Base-by-base conservation (phyloP, 2,888 invertebrate genomes). In the Euproctis similis region DNA sequence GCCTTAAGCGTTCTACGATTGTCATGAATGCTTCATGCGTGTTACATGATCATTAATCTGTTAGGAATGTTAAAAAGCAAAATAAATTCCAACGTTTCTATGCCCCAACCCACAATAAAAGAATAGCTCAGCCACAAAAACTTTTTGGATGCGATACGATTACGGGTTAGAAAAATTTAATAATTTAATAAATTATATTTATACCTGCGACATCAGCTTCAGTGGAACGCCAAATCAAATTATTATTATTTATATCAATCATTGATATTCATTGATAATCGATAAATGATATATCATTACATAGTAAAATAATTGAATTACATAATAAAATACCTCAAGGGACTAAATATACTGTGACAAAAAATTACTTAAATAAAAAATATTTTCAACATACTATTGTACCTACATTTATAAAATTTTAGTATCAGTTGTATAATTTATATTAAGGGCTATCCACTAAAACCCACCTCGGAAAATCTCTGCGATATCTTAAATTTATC, bases 401-500 rank as follows among this genome's bases (percentile, higher is more conserved):
- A 19, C 8, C 19, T n/a, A n/a, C n/a, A 14, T 14, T 3, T 14
- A 14, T 14, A n/a, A n/a, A 19, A 19, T n/a, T n/a, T n/a, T n/a
- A n/a, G n/a, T n/a, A n/a, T n/a, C n/a, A n/a, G n/a, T n/a, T n/a
- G n/a, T n/a, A n/a, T n/a, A n/a, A n/a, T n/a, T n/a, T n/a, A n/a
- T n/a, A 16, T 4, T 16, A 16, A 16, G 4, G n/a, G n/a, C n/a
- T n/a, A n/a, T n/a, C n/a, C 4, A 19, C 7, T 3, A 12, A 18
- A 35, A 39, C 59, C 46, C 49, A 82, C 84, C 60, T 84, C 84
- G 7, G 81, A 75, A 51, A 84, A 82, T 30, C 72, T 58, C 39
- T 84, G 80, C 6, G 82, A 78, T 55, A 84, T 72, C 48, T 80
- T 81, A 42, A 81, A 82, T 40, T 82, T 82, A 28, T 82, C 77